Conservation (phyloP, 2,113 vertebrate species). For the Ceyx cyanopectus region DNA sequence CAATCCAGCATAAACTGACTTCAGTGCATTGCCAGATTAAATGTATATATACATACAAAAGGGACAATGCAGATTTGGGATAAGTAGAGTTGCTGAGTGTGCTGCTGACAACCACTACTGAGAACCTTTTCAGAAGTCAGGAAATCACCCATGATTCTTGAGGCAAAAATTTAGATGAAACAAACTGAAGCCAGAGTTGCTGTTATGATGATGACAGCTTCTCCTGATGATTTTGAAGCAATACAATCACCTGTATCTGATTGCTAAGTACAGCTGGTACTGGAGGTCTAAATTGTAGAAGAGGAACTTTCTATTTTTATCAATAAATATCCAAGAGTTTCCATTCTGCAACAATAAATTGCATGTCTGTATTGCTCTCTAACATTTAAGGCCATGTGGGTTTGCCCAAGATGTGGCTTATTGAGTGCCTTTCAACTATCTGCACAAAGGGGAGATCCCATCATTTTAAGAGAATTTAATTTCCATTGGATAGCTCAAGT, state of each 20-base stretch:
- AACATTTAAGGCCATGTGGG: not conserved
- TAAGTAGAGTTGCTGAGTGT: not conserved
- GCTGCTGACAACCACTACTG: not conserved
- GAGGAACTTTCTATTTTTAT: not conserved
- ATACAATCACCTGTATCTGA: not conserved
- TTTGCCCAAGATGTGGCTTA: not conserved
- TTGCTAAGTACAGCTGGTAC: not conserved
- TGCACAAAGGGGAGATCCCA: not conserved
- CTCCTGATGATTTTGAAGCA: conserved; percentile 31
- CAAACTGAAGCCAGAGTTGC: not conserved
- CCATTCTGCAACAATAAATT: not conserved
- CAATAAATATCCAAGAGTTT: not conserved
- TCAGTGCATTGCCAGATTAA: not conserved
- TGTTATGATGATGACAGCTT: conserved; percentile 36
- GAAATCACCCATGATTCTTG: not conserved
- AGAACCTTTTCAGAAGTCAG: not conserved
- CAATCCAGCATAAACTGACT: not conserved
- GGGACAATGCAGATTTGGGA: not conserved
- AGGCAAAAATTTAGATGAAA: not conserved
- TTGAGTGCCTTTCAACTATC: not conserved
- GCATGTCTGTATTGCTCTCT: not conserved
- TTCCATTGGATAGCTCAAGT: not conserved
- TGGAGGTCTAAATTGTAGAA: not conserved
- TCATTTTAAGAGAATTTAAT: not conserved
- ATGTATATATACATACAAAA: not conserved